Base-by-base conservation (phyloP, 1,140 invertebrate genomes). In the Yoshiicerus persimilis region DNA sequence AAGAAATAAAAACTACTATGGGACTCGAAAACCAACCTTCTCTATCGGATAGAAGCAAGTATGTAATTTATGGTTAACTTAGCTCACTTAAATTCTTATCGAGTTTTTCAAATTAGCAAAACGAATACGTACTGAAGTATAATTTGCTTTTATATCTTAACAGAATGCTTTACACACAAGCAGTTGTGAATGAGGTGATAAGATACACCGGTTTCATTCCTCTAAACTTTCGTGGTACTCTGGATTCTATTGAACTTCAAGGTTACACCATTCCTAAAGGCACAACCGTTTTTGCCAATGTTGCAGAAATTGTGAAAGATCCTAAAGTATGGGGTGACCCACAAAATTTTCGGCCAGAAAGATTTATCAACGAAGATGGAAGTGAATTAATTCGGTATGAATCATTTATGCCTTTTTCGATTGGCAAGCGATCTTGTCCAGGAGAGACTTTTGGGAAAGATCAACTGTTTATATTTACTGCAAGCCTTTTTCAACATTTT, bases 371-470 rank as follows among this genome's bases (percentile, higher is more conserved):
- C 11, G 89, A 88, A 32, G 38, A 84, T n/a, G 83, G 88, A 11
- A 86, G 87, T 6, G 91, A 90, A 66, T 62, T 84, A 34, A n/a
- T 90, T 0, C 91, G 88, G 9, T 10, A 83, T 13, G 34, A 38
- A 23, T 0, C 5, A 16, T 83, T 83, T 9, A 2, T 83, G 1
- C 77, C 77, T 0, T 83, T 83, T 30, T 62, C 91, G 91, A 10
- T 85, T 90, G 92, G 92, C 47, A 91, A 91, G 75, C 86, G 92
- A 83, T 75, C 90, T 10, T 92, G 92, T 89, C 47, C 89, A 1
- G 93, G 93, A 6, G 93, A 94, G 91, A 91, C 70, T 30, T 90
- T 93, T 34, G 93, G 93, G 6, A 92, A 87, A 89, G 92, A 92
- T 16, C 92, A 90, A 89, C 89, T 93, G 47, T 93, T 93, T 88